Evolutionary conservation across 35 echinoderm and acorn worm species (phyloP).

Genomic region (Anneissia japonica): DNA sequence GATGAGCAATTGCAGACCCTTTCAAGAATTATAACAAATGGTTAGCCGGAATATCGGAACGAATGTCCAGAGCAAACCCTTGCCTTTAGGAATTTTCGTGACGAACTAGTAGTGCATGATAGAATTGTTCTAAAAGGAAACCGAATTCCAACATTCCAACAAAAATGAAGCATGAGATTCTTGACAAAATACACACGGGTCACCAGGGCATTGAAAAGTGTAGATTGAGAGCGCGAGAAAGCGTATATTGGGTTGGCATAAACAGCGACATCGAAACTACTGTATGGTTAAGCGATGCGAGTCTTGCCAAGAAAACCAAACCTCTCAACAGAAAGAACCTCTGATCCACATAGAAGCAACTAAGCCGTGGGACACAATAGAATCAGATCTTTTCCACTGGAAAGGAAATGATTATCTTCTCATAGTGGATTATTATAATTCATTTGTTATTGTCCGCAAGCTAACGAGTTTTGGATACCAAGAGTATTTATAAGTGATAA

Average conservation of each 20-base stretch:
- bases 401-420: conserved; percentile 3
- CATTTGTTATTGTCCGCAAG: too few species aligned
- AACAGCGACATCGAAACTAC: conserved; percentile 18
- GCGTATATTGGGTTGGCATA: conserved; percentile 24
- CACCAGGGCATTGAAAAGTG: conserved; percentile 34
- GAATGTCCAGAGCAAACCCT: not conserved
- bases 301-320: conserved; percentile 8
- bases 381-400: conserved; percentile 23
- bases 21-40: not conserved
- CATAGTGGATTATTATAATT: conserved; percentile 30
- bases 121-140: not conserved
- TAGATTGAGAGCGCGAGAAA: not conserved
- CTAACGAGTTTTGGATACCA: too few species aligned
- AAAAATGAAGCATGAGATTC: not conserved
- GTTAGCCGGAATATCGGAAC: not conserved
- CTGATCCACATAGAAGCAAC: not conserved
- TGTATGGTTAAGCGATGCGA: conserved; percentile 1
- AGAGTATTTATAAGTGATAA: too few species aligned
- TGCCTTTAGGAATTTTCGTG: not conserved
- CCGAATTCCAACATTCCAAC: conserved; percentile 4
- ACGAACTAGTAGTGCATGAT: not conserved
- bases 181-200: conserved; percentile 5
- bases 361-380: conserved; percentile 27
- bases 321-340: not conserved
- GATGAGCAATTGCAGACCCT: not conserved